A percentile compares a stretch with the other conserved stretches of the same genome.
phyloP scores from a whole-genome alignment of 2,797 vertebrate species.

The Erithacus rubecula region DNA sequence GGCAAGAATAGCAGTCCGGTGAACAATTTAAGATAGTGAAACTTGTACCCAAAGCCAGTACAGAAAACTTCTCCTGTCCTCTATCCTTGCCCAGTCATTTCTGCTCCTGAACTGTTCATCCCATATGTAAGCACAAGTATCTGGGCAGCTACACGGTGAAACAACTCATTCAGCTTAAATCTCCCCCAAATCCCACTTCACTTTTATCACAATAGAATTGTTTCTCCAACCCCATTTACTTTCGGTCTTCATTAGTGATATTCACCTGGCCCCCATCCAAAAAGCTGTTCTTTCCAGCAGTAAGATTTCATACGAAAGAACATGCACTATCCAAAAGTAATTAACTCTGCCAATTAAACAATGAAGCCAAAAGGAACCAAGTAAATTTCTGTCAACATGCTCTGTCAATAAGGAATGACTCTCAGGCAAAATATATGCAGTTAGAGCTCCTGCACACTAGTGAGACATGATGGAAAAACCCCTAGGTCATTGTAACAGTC shows the following conservation, averaged over 20 bases:
- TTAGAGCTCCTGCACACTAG: neutral
- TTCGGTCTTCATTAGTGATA: neutral
- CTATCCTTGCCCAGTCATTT: neutral
- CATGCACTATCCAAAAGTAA: neutral
- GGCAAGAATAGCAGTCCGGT: neutral
- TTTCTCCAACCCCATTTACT: neutral
- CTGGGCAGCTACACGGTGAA: neutral
- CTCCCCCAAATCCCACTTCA: rapidly evolving
- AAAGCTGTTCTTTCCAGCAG: neutral
- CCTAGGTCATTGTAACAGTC: neutral
- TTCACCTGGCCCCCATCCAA: neutral
- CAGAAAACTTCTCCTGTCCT: neutral
- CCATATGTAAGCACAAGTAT: neutral
- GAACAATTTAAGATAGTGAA: neutral
- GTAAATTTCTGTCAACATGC: neutral
- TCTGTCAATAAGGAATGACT: neutral
- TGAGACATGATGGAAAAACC: neutral
- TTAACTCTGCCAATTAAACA: neutral
- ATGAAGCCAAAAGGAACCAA: neutral
- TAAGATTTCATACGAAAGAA: neutral
- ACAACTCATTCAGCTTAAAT: neutral
- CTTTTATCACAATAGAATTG: neutral
- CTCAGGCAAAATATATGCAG: neutral
- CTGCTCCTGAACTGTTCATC: neutral
- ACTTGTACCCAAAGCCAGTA: neutral